These are phyloP conservation scores for Nasalis larvatus DNA, from an alignment of 2,113 vertebrate species.

Conservation along the genomic window DNA sequence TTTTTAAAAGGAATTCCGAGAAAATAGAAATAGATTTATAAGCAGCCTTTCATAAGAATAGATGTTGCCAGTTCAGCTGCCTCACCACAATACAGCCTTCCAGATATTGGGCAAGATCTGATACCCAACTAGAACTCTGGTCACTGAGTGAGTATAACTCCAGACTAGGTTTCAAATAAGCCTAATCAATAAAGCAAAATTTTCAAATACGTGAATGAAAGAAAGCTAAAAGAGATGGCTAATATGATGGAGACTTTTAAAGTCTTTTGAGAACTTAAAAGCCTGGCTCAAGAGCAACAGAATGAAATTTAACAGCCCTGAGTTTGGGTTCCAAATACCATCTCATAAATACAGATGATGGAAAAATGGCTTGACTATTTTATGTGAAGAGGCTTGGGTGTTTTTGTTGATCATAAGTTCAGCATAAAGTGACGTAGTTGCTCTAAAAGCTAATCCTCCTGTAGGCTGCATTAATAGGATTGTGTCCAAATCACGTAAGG, in stretches of 20 bases:
- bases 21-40: too few relatives aligned
- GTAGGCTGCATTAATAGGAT: neutral
- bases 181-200: neutral
- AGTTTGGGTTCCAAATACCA: neutral
- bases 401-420: neutral
- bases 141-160: neutral
- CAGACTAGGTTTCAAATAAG: neutral
- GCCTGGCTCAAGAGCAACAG: neutral
- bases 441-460: conserved; percentile 31
- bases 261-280: neutral
- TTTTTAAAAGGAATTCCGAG: too few relatives aligned
- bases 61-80: neutral
- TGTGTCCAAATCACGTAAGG: conserved; percentile 6
- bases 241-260: neutral
- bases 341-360: neutral
- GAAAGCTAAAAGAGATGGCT: neutral
- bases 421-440: neutral
- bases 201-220: neutral
- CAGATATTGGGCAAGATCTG: conserved; percentile 20
- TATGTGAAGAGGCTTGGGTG: neutral
- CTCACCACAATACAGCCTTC: neutral
- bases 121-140: neutral
- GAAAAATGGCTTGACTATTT: conserved; percentile 6
- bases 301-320: neutral
- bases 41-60: neutral